Evolutionary conservation across 2,113 vertebrate genomes (phyloP).

Genomic region (Melanocharis versteri): DNA sequence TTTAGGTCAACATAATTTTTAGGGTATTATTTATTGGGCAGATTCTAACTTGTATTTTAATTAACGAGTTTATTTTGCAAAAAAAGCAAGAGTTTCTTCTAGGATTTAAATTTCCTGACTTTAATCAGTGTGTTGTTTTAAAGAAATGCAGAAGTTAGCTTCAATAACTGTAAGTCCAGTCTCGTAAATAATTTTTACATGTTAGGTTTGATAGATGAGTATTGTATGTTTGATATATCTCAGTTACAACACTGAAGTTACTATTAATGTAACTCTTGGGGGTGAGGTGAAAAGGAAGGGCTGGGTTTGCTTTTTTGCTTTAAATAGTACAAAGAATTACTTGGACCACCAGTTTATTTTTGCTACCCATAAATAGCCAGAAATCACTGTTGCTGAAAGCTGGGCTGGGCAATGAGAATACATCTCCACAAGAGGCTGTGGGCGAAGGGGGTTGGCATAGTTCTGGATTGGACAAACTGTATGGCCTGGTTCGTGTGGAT

Average conservation of each 20-base stretch:
- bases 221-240: neutral
- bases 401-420: neutral
- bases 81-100: neutral
- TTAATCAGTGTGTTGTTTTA: neutral
- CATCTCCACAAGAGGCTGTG: neutral
- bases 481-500: neutral
- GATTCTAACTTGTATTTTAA: neutral
- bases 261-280: neutral
- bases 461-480: neutral
- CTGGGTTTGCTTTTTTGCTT: neutral
- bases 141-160: neutral
- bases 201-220: neutral
- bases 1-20: neutral
- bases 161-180: neutral
- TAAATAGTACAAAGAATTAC: neutral
- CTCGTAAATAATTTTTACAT: neutral
- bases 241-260: neutral
- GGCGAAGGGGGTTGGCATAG: neutral
- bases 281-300: neutral
- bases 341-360: neutral
- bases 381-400: neutral
- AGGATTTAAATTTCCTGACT: neutral
- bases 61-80: neutral
- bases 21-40: neutral
- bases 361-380: neutral